A percentile compares a stretch with the other conserved stretches of the same genome.
Conservation (phyloP, 2,113 vertebrate species). For the Ranitomeya imitator region DNA sequence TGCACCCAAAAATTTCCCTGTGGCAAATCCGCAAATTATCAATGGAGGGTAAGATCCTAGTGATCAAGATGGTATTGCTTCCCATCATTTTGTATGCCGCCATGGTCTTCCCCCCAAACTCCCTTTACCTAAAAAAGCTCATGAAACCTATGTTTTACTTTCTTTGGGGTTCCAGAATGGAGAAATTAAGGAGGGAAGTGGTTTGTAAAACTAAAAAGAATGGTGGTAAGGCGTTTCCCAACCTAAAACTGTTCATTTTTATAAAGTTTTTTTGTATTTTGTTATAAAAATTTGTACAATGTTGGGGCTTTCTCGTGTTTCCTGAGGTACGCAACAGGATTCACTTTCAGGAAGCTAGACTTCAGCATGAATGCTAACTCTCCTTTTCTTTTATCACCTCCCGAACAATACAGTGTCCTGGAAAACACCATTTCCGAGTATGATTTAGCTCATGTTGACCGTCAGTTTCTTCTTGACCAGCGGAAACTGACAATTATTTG, state of each 20-base stretch:
- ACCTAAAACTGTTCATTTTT: background rate
- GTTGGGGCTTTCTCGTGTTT: too few species aligned
- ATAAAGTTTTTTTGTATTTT: background rate
- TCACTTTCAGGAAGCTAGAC: too few species aligned
- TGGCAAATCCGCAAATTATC: background rate
- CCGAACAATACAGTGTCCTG: too few species aligned
- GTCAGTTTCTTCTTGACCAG: too few species aligned
- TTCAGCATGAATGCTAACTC: too few species aligned
- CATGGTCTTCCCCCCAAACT: background rate
- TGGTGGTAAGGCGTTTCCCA: background rate
- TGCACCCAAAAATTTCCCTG: background rate
- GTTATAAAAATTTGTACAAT: background rate
- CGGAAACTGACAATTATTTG: too few species aligned
- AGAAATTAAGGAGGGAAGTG: background rate
- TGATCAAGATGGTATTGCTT: background rate
- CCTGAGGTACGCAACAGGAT: too few species aligned
- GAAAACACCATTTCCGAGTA: too few species aligned
- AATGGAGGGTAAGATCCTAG: background rate
- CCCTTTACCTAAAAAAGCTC: background rate
- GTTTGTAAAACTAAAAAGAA: too few species aligned
- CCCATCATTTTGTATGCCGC: background rate
- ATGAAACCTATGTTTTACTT: background rate
- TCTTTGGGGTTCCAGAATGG: background rate
- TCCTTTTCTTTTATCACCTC: too few species aligned
- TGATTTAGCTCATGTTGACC: too few species aligned